Evolutionary conservation across 2,797 vertebrate species (phyloP).

Genomic region (Argya squamiceps): DNA sequence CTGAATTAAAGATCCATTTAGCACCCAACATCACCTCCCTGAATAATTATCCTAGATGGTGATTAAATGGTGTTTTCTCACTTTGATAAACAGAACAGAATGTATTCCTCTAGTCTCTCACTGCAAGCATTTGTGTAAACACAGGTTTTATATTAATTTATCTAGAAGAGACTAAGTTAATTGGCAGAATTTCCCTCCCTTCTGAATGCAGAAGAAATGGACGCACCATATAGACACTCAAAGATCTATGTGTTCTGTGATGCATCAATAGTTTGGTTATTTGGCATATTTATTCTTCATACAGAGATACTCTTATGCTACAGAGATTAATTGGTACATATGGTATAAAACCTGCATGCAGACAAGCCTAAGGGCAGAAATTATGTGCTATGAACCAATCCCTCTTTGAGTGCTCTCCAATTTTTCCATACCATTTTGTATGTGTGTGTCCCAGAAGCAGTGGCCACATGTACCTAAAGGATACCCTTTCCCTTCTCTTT

Average conservation of each 20-base stretch:
- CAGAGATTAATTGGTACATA: not conserved
- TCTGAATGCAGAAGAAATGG: not conserved
- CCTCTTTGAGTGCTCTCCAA: not conserved
- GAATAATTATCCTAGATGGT: conserved; percentile 37
- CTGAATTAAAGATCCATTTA: conserved; percentile 59
- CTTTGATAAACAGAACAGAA: conserved; percentile 49
- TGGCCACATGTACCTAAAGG: not conserved
- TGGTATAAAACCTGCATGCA: not conserved
- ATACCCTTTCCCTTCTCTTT: not conserved
- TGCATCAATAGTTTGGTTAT: not conserved
- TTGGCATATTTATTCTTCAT: not conserved
- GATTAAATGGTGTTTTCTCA: conserved; percentile 54
- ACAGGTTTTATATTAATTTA: conserved; percentile 37
- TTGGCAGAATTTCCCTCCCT: not conserved
- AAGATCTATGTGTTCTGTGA: not conserved
- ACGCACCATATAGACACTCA: not conserved
- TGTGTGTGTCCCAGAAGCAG: not conserved
- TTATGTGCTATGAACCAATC: not conserved
- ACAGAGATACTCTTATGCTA: not conserved
- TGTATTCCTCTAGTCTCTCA: conserved; percentile 26
- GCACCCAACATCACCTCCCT: conserved; percentile 50
- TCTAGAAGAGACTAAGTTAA: not conserved
- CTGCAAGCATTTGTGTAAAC: conserved; percentile 23
- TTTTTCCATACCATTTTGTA: not conserved
- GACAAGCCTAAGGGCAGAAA: not conserved